Conservation (phyloP, 2,113 vertebrate species). For the Fulmarus glacialis region DNA sequence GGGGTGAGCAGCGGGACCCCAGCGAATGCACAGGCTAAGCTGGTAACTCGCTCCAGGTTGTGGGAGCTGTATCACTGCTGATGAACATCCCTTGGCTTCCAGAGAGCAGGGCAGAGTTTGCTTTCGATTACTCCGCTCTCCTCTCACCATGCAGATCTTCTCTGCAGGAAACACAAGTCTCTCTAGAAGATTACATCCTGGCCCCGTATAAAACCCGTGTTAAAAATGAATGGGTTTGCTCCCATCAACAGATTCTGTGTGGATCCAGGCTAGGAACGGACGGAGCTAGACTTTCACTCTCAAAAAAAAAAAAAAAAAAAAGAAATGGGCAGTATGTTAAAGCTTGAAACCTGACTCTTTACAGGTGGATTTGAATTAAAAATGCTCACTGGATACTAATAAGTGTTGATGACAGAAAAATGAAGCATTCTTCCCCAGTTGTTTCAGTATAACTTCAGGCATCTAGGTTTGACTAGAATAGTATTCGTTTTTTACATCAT, state of each 20-base stretch:
- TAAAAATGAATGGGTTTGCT: not conserved
- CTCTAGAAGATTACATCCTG: not conserved
- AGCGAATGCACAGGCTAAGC: fast-evolving
- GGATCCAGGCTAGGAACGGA: not conserved
- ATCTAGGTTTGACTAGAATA: not conserved
- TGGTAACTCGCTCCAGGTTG: not conserved
- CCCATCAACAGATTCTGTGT: not conserved
- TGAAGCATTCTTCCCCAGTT: not conserved
- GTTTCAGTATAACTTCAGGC: not conserved
- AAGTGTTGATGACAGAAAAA: not conserved
- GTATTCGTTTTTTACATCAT: not conserved
- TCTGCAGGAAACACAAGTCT: not conserved
- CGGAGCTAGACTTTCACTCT: not conserved
- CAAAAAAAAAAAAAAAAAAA: not conserved
- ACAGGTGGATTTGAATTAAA: not conserved
- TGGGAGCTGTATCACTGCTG: not conserved
- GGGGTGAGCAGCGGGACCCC: not conserved
- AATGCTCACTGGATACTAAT: not conserved
- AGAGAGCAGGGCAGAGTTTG: not conserved
- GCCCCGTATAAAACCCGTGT: not conserved
- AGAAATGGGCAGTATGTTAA: not conserved
- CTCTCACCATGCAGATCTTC: not conserved
- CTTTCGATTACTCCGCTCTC: not conserved
- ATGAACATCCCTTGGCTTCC: not conserved
- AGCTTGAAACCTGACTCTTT: not conserved